Percentiles rank a stretch among this genome's conserved stretches.
Conservation (phyloP, 2,113 vertebrate genomes). For the Myiopsitta monachus region DNA sequence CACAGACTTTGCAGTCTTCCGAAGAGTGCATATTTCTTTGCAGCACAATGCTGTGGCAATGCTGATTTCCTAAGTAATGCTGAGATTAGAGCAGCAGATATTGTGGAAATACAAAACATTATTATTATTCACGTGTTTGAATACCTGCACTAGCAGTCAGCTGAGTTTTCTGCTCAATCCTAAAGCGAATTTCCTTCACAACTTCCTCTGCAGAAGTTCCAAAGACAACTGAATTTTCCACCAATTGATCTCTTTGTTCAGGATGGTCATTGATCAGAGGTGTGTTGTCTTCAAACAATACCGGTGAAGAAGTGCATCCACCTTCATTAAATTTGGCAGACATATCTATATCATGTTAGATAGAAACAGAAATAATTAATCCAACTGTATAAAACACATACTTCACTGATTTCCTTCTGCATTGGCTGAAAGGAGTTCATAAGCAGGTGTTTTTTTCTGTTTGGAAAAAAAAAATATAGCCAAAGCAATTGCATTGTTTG, state of each 20-base stretch:
- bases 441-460: not conserved
- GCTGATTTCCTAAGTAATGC: not conserved
- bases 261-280: not conserved
- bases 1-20: not conserved
- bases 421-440: not conserved
- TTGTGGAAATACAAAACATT: not conserved
- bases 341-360: not conserved
- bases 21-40: not conserved
- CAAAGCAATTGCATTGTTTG: not conserved
- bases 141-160: slow-evolving; percentile 96
- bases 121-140: not conserved
- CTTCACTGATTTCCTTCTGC: not conserved
- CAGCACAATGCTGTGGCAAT: not conserved
- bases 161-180: slow-evolving; percentile 90
- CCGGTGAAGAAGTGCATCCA: slow-evolving; percentile 73
- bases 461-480: not conserved
- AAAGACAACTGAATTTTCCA: slow-evolving; percentile 77
- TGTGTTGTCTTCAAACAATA: slow-evolving; percentile 87
- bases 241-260: slow-evolving; percentile 8
- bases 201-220: slow-evolving; percentile 89
- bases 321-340: not conserved
- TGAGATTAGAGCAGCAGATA: not conserved
- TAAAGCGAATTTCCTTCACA: slow-evolving; percentile 96
- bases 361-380: not conserved
- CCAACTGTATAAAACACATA: not conserved